Evolutionary conservation across 2,888 invertebrate species (phyloP).

Genomic region (Allophyes oxyacanthae): DNA sequence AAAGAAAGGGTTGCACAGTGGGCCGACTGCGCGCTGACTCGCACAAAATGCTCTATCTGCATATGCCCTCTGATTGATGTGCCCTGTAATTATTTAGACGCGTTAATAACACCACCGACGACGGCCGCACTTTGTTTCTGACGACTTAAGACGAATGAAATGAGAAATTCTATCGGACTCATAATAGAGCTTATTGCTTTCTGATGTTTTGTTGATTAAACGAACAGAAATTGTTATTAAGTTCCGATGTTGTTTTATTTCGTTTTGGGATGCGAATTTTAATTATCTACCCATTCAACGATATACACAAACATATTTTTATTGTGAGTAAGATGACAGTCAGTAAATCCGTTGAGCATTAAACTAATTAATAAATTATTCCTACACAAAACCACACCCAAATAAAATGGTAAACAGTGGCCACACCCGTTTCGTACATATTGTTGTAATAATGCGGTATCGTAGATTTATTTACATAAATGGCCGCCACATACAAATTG

Average conservation of each 20-base stretch:
- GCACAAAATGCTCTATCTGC: constrained; percentile 88
- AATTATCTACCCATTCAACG: constrained; percentile 57
- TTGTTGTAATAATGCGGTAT: constrained; percentile 83
- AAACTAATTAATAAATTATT: constrained; percentile 68
- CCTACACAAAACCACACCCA: constrained; percentile 76
- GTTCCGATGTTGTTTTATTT: constrained; percentile 63
- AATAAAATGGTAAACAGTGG: constrained; percentile 77
- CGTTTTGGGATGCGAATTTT: constrained; percentile 72
- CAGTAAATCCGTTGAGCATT: constrained; percentile 59
- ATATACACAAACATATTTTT: constrained; percentile 37
- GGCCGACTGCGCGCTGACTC: constrained; percentile 85
- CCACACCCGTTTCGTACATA: constrained; percentile 81
- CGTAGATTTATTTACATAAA: constrained; percentile 88
- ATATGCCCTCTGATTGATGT: constrained; percentile 88
- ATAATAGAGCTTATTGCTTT: constrained; percentile 85
- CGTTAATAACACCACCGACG: constrained; percentile 88
- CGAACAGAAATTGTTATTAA: constrained; percentile 77
- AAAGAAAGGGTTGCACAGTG: constrained; percentile 88
- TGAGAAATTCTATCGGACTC: constrained; percentile 87
- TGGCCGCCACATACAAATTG: constrained; percentile 86
- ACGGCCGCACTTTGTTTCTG: constrained; percentile 88
- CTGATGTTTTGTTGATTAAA: constrained; percentile 88
- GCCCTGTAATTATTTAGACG: constrained; percentile 89
- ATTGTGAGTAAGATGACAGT: constrained; percentile 43
- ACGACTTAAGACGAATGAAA: constrained; percentile 89